Percentiles rank a stretch among this genome's conserved stretches.
phyloP scores from a whole-genome alignment of 2,113 vertebrate species.

The Phaetusa simplex region DNA sequence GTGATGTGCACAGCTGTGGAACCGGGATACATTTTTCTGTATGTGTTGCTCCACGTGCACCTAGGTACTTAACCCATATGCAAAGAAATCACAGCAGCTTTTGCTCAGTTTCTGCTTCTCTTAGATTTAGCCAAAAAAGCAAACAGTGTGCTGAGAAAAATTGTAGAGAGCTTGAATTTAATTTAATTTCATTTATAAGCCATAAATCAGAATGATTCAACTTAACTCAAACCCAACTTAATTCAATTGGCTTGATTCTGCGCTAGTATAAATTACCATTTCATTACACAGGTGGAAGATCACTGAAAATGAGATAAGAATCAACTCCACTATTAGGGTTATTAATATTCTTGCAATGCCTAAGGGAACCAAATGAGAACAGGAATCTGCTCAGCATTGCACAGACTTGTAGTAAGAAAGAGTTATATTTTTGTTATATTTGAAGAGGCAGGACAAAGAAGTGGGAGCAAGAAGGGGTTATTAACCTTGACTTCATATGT shows the following conservation, averaged over 20 bases:
- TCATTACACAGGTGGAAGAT: constrained; percentile 40
- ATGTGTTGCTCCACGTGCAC: neutral
- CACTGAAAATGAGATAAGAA: neutral
- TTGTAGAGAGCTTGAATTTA: neutral
- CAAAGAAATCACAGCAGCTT: neutral
- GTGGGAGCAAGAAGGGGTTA: neutral
- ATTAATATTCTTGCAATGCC: neutral
- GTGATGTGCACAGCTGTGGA: neutral
- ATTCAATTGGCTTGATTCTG: neutral
- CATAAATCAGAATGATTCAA: neutral
- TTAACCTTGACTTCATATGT: neutral
- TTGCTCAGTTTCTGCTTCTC: neutral
- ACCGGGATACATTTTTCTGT: neutral
- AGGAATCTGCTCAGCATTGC: neutral
- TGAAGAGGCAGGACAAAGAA: neutral
- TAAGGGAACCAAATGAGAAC: neutral
- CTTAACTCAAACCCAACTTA: neutral
- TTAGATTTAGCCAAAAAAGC: neutral
- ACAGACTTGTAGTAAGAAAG: neutral
- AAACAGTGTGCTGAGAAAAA: neutral
- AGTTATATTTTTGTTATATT: neutral
- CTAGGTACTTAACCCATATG: neutral
- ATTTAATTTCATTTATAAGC: neutral
- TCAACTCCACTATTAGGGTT: neutral
- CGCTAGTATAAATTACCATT: neutral